These are phyloP conservation scores for Exaiptasia diaphana DNA, from an alignment of 64 coral and sea anemone genomes.

Conservation along the genomic window DNA sequence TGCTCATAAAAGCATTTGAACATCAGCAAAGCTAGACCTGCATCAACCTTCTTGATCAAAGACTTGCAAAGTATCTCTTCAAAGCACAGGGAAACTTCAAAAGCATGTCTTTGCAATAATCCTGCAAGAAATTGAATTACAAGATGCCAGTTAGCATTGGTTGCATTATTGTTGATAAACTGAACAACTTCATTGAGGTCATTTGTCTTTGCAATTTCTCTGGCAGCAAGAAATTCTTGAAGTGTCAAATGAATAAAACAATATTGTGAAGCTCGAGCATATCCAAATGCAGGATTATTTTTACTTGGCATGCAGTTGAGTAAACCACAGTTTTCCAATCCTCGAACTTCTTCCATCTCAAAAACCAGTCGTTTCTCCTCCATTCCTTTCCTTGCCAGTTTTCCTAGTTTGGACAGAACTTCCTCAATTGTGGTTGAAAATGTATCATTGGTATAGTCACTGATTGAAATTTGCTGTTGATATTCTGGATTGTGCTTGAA, in stretches of 20 bases:
- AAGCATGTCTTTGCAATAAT: neutral
- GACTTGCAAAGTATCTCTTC: no score
- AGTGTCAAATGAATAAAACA: conserved; percentile 47
- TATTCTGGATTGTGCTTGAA: conserved; percentile 37
- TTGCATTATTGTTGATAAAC: neutral
- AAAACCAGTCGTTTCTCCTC: conserved; percentile 37
- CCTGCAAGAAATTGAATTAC: conserved; percentile 28
- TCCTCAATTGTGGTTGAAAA: conserved; percentile 6
- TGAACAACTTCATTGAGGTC: neutral
- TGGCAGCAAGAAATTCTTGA: conserved; percentile 34
- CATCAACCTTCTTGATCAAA: no score
- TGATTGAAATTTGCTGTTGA: neutral
- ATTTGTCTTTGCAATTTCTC: conserved; percentile 20
- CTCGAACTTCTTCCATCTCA: conserved; percentile 22
- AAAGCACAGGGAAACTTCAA: neutral
- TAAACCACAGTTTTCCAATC: conserved; percentile 50
- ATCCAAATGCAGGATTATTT: neutral
- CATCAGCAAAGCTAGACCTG: neutral
- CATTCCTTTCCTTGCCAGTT: conserved; percentile 32
- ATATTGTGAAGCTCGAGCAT: neutral
- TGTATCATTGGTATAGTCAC: no score
- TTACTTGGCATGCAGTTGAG: conserved; percentile 32
- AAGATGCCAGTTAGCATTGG: conserved; percentile 4
- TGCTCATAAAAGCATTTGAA: conserved; percentile 23
- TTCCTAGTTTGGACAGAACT: neutral